phyloP scores from a whole-genome alignment of 2,888 invertebrate genomes.

The Orchesellides sinensis region DNA sequence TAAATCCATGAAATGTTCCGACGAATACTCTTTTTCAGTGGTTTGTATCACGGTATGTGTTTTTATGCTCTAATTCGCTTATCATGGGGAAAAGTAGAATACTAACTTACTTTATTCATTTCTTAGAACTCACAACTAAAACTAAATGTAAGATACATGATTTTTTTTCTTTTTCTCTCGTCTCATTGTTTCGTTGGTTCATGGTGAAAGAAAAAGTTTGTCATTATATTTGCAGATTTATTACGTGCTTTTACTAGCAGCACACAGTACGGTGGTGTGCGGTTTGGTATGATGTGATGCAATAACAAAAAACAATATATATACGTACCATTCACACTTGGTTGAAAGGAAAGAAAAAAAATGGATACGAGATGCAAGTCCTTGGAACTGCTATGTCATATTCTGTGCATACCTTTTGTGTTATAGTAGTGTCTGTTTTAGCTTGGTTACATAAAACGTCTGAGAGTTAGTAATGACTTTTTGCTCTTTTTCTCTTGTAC shows the following conservation, averaged over 20 bases:
- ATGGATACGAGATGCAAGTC: not conserved
- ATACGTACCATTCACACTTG: not conserved
- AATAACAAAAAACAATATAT: not conserved
- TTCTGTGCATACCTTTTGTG: not conserved
- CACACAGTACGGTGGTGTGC: not conserved
- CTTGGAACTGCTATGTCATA: constrained; percentile 13
- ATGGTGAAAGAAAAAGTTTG: constrained; percentile 36
- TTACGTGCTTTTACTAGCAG: not conserved
- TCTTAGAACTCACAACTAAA: constrained; percentile 7
- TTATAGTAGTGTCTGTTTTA: not conserved
- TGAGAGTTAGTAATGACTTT: constrained; percentile 51
- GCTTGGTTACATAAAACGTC: not conserved
- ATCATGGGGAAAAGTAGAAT: constrained; percentile 22
- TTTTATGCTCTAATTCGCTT: constrained; percentile 31
- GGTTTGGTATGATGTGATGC: not conserved
- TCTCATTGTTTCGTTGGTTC: not conserved
- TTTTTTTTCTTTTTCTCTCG: constrained; percentile 8
- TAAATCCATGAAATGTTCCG: constrained; percentile 19
- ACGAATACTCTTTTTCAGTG: not conserved
- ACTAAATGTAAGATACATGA: constrained; percentile 4
- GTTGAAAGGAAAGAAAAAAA: not conserved
- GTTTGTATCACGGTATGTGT: constrained; percentile 34
- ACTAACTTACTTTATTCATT: not conserved
- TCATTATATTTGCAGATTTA: constrained; percentile 43
- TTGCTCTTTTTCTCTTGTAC: constrained; percentile 21